phyloP scores from a whole-genome alignment of 30 jellyfish, hydroid and myxozoan species.

The Pseudorhiza aurosa region DNA sequence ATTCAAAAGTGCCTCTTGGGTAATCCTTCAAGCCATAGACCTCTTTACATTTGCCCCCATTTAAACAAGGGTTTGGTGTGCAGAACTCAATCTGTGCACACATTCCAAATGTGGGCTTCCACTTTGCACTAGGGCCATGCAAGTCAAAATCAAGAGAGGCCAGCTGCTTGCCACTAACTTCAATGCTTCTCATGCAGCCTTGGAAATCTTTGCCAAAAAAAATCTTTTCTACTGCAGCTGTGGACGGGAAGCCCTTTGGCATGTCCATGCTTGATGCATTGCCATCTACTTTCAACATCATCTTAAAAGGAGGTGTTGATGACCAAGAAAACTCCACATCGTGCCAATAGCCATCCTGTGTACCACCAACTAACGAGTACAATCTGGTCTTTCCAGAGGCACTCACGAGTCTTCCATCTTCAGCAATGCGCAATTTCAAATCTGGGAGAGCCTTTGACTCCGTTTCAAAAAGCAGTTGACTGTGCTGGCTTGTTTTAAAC shows the following conservation, averaged over 20 bases:
- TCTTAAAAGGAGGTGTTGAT: not conserved
- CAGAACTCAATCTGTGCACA: constrained; percentile 62
- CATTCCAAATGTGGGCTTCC: constrained; percentile 40
- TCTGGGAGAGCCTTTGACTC: not conserved
- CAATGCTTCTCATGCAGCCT: constrained; percentile 63
- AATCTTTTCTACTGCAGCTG: not conserved
- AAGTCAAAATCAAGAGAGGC: constrained; percentile 18
- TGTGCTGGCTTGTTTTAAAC: constrained; percentile 25
- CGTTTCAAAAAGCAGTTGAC: constrained; percentile 24
- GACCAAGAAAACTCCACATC: constrained; percentile 29
- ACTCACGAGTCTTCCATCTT: constrained; percentile 12
- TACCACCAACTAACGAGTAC: not conserved
- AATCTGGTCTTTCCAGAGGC: not conserved
- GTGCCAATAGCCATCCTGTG: constrained; percentile 61
- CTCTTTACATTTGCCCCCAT: constrained; percentile 72
- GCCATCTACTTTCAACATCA: constrained; percentile 31
- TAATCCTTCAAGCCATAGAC: not conserved
- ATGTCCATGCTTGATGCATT: constrained; percentile 9
- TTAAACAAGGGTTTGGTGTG: constrained; percentile 73
- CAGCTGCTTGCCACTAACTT: constrained; percentile 24
- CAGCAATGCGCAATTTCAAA: not conserved
- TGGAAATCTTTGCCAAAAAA: constrained; percentile 41
- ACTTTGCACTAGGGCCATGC: constrained; percentile 13
- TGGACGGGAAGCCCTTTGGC: not conserved
- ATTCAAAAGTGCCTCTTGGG: constrained; percentile 6